phyloP scores from a whole-genome alignment of 2,888 invertebrate species.

The Mythimna loreyi region DNA sequence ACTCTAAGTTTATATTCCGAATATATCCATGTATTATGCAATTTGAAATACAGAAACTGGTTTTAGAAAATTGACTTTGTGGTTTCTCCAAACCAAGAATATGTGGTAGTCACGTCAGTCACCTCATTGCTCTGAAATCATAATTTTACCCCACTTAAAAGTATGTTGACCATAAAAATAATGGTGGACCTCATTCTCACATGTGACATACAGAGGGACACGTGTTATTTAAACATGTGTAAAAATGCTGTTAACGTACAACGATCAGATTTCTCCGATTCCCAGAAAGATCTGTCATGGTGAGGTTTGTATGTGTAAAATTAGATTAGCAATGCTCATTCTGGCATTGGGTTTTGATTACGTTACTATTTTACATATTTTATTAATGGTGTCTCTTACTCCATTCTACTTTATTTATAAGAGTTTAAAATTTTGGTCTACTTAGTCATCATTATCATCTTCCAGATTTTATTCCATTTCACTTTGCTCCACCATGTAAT shows the following conservation, averaged over 20 bases:
- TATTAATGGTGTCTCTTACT: background rate
- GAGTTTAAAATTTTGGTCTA: background rate
- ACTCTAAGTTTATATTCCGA: background rate
- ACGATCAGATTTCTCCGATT: slow-evolving; percentile 47
- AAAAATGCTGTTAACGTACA: slow-evolving; percentile 43
- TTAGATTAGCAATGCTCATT: slow-evolving; percentile 37
- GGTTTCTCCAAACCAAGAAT: background rate
- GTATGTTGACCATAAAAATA: slow-evolving; percentile 37
- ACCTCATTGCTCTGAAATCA: slow-evolving; percentile 8
- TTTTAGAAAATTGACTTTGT: background rate
- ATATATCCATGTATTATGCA: background rate
- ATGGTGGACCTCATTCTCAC: slow-evolving; percentile 48
- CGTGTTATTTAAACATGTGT: slow-evolving; percentile 44
- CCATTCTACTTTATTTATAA: background rate
- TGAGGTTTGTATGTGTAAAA: slow-evolving; percentile 26
- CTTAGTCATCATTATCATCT: background rate
- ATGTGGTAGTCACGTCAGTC: background rate
- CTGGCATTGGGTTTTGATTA: slow-evolving; percentile 7
- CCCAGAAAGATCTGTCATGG: slow-evolving; percentile 37
- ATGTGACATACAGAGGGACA: slow-evolving; percentile 37
- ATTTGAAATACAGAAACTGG: background rate
- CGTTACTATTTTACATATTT: background rate
- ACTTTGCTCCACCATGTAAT: background rate
- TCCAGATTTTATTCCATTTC: background rate
- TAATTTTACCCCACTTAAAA: slow-evolving; percentile 21